Evolutionary conservation across 2,113 vertebrate genomes (phyloP).

Genomic region (Pelusios castaneus): DNA sequence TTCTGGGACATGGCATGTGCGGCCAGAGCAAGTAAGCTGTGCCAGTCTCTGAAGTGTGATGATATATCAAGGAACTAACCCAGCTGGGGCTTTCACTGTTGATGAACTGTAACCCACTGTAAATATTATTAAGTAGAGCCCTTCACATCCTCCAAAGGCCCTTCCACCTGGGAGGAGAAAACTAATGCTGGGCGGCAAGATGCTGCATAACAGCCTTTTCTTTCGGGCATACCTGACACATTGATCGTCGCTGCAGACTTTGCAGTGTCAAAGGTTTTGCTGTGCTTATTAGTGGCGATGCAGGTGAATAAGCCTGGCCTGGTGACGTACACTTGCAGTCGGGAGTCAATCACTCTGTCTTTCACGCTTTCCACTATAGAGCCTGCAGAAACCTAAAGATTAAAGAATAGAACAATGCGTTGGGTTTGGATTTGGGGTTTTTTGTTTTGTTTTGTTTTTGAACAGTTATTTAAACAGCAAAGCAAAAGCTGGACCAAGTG

Average conservation of each 20-base stretch:
- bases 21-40: slow-evolving; percentile 19
- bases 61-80: slow-evolving; percentile 45
- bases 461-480: neutral
- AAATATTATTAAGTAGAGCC: neutral
- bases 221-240: slow-evolving; percentile 83
- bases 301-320: slow-evolving; percentile 94
- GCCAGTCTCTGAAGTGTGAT: slow-evolving; percentile 16
- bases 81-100: neutral
- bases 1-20: slow-evolving; percentile 58
- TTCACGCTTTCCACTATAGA: slow-evolving; percentile 89
- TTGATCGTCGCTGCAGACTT: slow-evolving; percentile 91
- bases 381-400: slow-evolving; percentile 84
- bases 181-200: neutral
- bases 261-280: slow-evolving; percentile 88
- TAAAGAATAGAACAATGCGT: neutral
- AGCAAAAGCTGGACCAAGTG: neutral
- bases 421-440: neutral
- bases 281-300: slow-evolving; percentile 92
- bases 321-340: slow-evolving; percentile 85
- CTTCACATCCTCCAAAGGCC: neutral
- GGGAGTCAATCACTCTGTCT: slow-evolving; percentile 88
- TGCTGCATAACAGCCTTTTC: neutral
- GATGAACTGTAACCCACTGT: neutral
- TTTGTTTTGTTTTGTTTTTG: neutral
- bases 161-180: neutral